These are phyloP conservation scores for Ptiloglossa arizonensis DNA, from an alignment of 1,140 invertebrate genomes.

Conservation along the genomic window DNA sequence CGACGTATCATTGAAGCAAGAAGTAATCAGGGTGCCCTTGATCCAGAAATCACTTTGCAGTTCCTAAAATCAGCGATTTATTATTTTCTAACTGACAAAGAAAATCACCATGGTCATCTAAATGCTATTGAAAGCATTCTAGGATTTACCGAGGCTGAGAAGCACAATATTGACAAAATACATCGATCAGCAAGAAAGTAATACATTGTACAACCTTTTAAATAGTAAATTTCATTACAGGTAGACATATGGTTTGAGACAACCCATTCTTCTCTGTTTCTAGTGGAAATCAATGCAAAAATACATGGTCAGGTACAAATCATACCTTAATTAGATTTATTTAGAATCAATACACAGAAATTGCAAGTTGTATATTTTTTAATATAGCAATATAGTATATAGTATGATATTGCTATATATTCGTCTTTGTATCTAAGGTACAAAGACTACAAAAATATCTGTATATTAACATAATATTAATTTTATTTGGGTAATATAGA, in stretches of 20 bases:
- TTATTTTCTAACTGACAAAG: slow-evolving; percentile 93
- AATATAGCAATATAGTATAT: background rate
- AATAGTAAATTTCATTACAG: slow-evolving; percentile 40
- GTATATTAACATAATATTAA: background rate
- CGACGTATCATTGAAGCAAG: slow-evolving; percentile 89
- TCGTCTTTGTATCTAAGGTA: background rate
- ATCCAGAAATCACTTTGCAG: slow-evolving; percentile 92
- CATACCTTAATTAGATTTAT: background rate
- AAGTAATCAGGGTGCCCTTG: slow-evolving; percentile 85
- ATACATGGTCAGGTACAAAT: background rate
- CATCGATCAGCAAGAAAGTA: slow-evolving; percentile 74
- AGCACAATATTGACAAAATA: slow-evolving; percentile 87
- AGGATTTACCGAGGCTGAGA: slow-evolving; percentile 89
- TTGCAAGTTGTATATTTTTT: slow-evolving; percentile 1
- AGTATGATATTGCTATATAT: background rate
- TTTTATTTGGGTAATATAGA: background rate
- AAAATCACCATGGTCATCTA: slow-evolving; percentile 91
- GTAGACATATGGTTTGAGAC: background rate
- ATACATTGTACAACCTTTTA: slow-evolving; percentile 55
- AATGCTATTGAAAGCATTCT: slow-evolving; percentile 93
- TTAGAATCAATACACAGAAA: background rate
- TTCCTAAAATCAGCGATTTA: slow-evolving; percentile 95
- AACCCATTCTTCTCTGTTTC: too few relatives aligned
- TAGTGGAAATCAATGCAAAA: background rate
- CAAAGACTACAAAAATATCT: background rate